phyloP scores from a whole-genome alignment of 53 echinoderm and acorn worm species.

The Paelopatides confundens region DNA sequence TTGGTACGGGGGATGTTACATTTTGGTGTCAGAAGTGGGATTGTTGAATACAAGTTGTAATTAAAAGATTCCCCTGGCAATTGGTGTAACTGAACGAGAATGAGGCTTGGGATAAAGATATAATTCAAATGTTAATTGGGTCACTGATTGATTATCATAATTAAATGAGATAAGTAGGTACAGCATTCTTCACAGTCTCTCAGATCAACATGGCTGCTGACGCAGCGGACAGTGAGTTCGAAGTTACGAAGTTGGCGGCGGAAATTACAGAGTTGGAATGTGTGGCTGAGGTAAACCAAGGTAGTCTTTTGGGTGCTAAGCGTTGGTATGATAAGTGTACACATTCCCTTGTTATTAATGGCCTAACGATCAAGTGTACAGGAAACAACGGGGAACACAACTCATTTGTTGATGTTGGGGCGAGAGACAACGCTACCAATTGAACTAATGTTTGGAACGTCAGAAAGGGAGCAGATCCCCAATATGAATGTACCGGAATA shows the following conservation, averaged over 20 bases:
- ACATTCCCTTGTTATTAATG: constrained; percentile 29
- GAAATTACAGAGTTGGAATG: constrained; percentile 9
- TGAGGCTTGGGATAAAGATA: too few species aligned
- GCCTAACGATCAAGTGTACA: constrained; percentile 32
- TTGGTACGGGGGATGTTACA: too few species aligned
- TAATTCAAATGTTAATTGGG: too few species aligned
- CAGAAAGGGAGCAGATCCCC: background rate
- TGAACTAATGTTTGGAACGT: constrained; percentile 13
- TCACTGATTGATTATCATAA: too few species aligned
- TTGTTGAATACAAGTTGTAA: too few species aligned
- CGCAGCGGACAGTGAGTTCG: background rate
- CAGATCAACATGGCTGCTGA: constrained; percentile 6
- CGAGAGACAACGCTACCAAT: constrained; percentile 35
- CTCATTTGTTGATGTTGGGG: constrained; percentile 31
- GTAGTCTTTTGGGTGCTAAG: too few species aligned
- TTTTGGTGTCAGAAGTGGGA: too few species aligned
- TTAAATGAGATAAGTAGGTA: too few species aligned
- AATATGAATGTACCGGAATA: background rate
- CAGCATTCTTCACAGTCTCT: too few species aligned
- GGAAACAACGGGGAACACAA: background rate
- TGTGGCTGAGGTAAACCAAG: constrained; percentile 25
- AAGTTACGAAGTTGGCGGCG: constrained; percentile 1
- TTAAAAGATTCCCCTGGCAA: too few species aligned
- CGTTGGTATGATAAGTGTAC: constrained; percentile 20
- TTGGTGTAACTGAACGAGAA: too few species aligned